Conservation (phyloP, 2,888 invertebrate species). For the Diabrotica balteata region DNA sequence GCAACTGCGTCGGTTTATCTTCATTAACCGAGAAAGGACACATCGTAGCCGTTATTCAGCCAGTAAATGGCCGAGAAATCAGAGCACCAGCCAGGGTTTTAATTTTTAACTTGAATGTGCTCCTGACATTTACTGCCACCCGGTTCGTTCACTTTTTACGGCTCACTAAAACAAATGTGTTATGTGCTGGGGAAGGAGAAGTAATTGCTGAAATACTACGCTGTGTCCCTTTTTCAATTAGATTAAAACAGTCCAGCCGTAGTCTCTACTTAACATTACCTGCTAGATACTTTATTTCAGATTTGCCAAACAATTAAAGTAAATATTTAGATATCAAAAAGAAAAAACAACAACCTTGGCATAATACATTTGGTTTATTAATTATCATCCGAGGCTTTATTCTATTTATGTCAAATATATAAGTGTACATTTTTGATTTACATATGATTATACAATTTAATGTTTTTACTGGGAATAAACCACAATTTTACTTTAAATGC, state of each 20-base stretch:
- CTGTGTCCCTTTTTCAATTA: slow-evolving; percentile 41
- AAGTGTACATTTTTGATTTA: no score
- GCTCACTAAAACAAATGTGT: slow-evolving; percentile 54
- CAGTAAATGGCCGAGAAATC: slow-evolving; percentile 59
- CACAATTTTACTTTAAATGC: no score
- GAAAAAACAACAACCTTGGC: no score
- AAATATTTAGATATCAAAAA: no score
- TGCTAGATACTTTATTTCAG: neutral
- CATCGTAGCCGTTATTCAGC: slow-evolving; percentile 55
- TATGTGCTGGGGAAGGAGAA: slow-evolving; percentile 46
- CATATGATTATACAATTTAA: no score
- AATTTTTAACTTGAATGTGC: slow-evolving; percentile 60
- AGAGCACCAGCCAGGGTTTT: slow-evolving; percentile 57
- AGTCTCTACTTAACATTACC: neutral
- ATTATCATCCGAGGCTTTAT: no score
- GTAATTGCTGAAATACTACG: slow-evolving; percentile 48
- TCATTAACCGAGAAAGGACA: slow-evolving; percentile 53
- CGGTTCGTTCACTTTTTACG: slow-evolving; percentile 54
- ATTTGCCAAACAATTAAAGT: no score
- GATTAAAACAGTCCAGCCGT: slow-evolving; percentile 1
- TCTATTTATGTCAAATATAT: no score
- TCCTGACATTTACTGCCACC: slow-evolving; percentile 58
- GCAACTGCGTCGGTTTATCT: slow-evolving; percentile 55
- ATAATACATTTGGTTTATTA: no score
- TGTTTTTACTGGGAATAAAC: no score